A percentile compares a stretch with the other conserved stretches of the same genome.
Evolutionary conservation across 1,140 invertebrate genomes (phyloP).

Genomic region (Trachymyrmex cornetzi): DNA sequence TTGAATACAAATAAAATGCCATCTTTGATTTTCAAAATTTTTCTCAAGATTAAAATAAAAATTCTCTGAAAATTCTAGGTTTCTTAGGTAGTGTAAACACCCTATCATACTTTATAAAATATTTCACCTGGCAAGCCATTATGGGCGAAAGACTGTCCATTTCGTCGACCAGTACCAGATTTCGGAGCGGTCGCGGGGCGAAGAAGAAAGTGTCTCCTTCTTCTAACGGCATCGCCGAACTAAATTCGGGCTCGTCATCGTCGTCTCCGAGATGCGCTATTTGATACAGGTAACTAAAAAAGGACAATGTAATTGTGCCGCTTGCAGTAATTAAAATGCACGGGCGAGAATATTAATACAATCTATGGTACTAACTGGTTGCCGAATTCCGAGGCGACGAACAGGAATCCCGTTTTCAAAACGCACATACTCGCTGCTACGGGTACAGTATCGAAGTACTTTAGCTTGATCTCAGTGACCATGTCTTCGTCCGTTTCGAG

Average conservation of each 20-base stretch:
- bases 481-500: slow-evolving; percentile 99
- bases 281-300: slow-evolving; percentile 97
- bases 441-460: slow-evolving; percentile 99
- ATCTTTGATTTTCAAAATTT: too few relatives aligned
- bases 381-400: slow-evolving; percentile 99
- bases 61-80: too few relatives aligned
- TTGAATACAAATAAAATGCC: too few relatives aligned
- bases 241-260: slow-evolving; percentile 99
- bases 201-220: slow-evolving; percentile 99
- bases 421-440: slow-evolving; percentile 99
- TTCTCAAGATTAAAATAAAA: too few relatives aligned
- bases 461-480: slow-evolving; percentile 99
- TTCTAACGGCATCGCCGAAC: slow-evolving; percentile 98
- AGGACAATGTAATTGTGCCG: not conserved
- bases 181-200: slow-evolving; percentile 96
- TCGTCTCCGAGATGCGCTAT: slow-evolving; percentile 99
- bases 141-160: slow-evolving; percentile 99
- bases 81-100: too few relatives aligned
- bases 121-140: slow-evolving; percentile 92
- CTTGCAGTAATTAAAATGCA: not conserved
- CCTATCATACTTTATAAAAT: not conserved
- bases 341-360: not conserved
- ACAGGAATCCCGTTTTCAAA: slow-evolving; percentile 99
- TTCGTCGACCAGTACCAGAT: slow-evolving; percentile 99
- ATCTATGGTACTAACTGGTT: slow-evolving; percentile 95